Evolutionary conservation across 2,797 vertebrate genomes (phyloP).

Genomic region (Sorex maritimensis): DNA sequence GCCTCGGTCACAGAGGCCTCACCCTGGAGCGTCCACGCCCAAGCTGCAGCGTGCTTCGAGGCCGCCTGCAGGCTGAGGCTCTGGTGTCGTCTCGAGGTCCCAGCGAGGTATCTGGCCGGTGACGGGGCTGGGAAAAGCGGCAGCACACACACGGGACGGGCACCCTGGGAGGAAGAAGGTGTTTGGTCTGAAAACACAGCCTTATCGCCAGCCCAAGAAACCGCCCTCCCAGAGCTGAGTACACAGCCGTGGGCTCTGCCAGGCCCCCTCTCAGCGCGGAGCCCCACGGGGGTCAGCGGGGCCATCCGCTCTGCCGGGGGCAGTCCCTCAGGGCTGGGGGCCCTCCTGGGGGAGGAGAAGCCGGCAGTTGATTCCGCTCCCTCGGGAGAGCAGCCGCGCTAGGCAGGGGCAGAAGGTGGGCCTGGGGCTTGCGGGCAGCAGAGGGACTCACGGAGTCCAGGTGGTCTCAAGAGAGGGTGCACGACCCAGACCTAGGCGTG

Average conservation of each 20-base stretch:
- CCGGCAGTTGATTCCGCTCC: neutral
- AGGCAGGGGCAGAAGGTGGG: too few relatives aligned
- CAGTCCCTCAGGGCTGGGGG: neutral
- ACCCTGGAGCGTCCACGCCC: too few relatives aligned
- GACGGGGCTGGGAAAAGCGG: conserved; percentile 63
- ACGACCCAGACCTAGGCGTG: too few relatives aligned
- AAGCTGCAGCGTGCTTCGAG: too few relatives aligned
- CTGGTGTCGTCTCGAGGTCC: neutral
- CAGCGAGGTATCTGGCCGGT: neutral
- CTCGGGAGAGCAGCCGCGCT: too few relatives aligned
- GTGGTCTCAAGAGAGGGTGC: too few relatives aligned
- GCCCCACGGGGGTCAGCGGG: conserved; percentile 51
- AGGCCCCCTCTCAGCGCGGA: neutral
- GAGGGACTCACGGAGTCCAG: too few relatives aligned
- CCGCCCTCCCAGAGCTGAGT: conserved; percentile 66
- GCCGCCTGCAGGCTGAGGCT: too few relatives aligned
- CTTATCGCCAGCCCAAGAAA: conserved; percentile 81
- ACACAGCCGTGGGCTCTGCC: conserved; percentile 51
- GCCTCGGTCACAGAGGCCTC: too few relatives aligned
- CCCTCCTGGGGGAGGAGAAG: neutral
- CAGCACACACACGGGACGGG: neutral
- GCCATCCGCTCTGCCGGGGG: neutral
- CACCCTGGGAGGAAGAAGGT: conserved; percentile 58
- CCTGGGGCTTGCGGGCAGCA: too few relatives aligned
- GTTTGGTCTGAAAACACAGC: conserved; percentile 83